Percentiles rank a stretch among this genome's conserved stretches.
Evolutionary conservation across 2,888 invertebrate species (phyloP).

Genomic region (Hoplodrina blanda): DNA sequence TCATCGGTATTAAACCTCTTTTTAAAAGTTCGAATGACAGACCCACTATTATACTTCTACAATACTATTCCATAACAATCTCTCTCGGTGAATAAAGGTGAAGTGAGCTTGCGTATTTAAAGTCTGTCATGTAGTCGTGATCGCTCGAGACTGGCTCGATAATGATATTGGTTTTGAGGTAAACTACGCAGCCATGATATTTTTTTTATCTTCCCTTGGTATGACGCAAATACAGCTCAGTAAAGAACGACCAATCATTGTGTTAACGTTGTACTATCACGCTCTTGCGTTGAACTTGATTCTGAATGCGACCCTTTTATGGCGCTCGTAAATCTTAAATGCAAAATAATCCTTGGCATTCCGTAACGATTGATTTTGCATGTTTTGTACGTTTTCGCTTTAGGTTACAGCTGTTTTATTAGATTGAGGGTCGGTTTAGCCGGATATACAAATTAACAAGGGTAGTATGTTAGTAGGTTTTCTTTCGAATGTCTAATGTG

Average conservation of each 20-base stretch:
- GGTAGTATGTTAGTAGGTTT: too few relatives aligned
- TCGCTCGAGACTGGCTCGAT: too few relatives aligned
- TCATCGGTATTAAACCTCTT: not conserved
- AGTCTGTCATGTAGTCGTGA: too few relatives aligned
- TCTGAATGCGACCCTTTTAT: conserved; percentile 20
- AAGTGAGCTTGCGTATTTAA: too few relatives aligned
- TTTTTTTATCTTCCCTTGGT: not conserved
- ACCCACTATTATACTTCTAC: not conserved
- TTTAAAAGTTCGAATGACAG: not conserved
- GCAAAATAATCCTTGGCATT: conserved; percentile 42
- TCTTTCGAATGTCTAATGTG: too few relatives aligned
- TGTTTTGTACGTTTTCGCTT: conserved; percentile 2
- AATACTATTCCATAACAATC: too few relatives aligned
- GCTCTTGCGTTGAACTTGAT: conserved; percentile 52
- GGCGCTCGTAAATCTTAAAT: conserved; percentile 38
- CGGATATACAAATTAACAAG: too few relatives aligned
- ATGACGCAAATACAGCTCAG: conserved; percentile 17
- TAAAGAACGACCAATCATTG: conserved; percentile 29
- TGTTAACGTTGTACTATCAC: conserved; percentile 36
- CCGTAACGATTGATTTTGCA: conserved; percentile 38
- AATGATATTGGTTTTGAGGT: too few relatives aligned
- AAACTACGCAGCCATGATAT: not conserved
- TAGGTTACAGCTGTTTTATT: conserved; percentile 21
- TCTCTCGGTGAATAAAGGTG: too few relatives aligned
- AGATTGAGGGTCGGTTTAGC: too few relatives aligned